phyloP scores from a whole-genome alignment of 1,140 invertebrate species.

The Sitodiplosis mosellana region DNA sequence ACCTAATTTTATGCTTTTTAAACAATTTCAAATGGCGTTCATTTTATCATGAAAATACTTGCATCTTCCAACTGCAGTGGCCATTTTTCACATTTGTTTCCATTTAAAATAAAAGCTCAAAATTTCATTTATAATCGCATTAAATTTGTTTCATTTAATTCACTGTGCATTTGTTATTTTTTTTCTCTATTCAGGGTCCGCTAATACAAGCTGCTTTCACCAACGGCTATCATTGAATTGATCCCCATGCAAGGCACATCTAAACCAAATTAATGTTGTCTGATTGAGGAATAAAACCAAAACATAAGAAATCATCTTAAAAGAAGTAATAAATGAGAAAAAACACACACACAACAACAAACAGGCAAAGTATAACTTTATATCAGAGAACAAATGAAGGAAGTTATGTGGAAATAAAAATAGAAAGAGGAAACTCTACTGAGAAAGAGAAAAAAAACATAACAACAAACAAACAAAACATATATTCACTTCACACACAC shows the following conservation, averaged over 20 bases:
- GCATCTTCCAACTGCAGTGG: too few species aligned
- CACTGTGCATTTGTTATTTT: constrained; percentile 13
- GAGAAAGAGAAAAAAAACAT: too few species aligned
- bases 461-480: background rate
- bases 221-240: constrained; percentile 80
- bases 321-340: background rate
- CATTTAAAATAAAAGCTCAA: background rate
- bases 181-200: constrained; percentile 49
- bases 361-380: background rate
- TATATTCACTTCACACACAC: too few species aligned
- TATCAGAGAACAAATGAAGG: background rate
- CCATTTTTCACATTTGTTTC: too few species aligned
- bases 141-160: background rate
- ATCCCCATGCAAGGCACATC: background rate
- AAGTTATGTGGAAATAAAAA: background rate
- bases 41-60: too few species aligned
- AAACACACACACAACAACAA: background rate
- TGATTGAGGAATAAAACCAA: background rate
- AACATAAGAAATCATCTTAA: background rate
- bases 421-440: background rate
- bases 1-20: too few species aligned
- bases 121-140: background rate
- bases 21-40: too few species aligned
- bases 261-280: background rate
- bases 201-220: constrained; percentile 84